Evolutionary conservation across 35 echinoderm and acorn worm species (phyloP).

Genomic region (Heliocidaris tuberculata): DNA sequence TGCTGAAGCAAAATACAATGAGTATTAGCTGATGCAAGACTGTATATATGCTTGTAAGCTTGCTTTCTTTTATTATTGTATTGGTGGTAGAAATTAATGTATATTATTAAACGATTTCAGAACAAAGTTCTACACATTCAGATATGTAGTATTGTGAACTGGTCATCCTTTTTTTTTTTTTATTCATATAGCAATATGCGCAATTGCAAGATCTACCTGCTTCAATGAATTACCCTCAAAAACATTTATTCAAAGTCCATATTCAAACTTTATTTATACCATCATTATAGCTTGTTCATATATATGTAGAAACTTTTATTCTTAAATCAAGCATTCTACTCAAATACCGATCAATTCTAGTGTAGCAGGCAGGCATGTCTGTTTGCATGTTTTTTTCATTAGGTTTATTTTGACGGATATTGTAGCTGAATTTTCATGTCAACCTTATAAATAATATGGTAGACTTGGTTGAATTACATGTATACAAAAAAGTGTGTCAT

Average conservation of each 20-base stretch:
- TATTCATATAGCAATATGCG: constrained; percentile 29
- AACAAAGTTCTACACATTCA: neutral
- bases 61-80: constrained; percentile 24
- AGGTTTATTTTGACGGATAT: neutral
- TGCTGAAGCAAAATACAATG: neutral
- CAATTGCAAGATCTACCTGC: constrained; percentile 4
- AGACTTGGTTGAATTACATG: neutral
- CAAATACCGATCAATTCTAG: neutral
- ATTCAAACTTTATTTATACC: constrained; percentile 12
- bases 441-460: neutral
- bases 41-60: constrained; percentile 33
- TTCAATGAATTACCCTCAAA: neutral
- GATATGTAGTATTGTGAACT: neutral
- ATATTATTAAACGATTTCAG: neutral
- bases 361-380: neutral
- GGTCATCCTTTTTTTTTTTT: neutral
- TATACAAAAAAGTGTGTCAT: constrained; percentile 4
- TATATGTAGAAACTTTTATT: neutral
- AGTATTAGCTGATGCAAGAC: neutral
- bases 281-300: neutral
- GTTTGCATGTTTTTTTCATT: too few relatives aligned
- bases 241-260: neutral
- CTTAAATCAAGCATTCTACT: neutral
- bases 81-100: neutral
- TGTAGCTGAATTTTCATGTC: neutral